Evolutionary conservation across 2,888 invertebrate genomes (phyloP), one percentile per base, ranked within the genome.

Genomic region (Eupithecia centaureata): DNA sequence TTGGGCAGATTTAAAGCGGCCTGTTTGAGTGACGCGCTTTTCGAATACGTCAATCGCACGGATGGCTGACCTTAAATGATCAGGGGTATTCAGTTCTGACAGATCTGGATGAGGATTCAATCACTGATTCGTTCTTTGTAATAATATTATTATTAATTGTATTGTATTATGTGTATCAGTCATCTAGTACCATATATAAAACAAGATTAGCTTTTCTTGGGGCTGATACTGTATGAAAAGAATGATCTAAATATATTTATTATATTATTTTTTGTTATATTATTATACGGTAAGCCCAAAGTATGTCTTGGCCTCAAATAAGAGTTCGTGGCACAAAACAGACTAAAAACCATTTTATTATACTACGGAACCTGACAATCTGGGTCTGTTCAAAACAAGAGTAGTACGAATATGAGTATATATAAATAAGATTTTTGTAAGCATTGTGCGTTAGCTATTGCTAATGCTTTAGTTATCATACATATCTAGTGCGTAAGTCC

Each of bases 21-120:
- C 77, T 73, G 80, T 85, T 82, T 83, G 86, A 83, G 77, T 85
- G 85, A 84, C 82, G 79, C 78, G 77, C 82, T 81, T 82, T 83
- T 84, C 82, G 81, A 84, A 88, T 87, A 82, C 85, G 89, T 86
- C 88, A 86, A 85, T 88, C 86, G 81, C 79, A 84, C 78, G 83
- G 80, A 75, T 81, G 81, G 78, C 75, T 83, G 85, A 78, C 75
- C 78, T 73, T 79, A 83, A 87, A 85, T 84, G 86, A 86, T 84
- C 84, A 82, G 77, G 42, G 77, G 78, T 47, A 77, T 82, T 79
- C 77, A 77, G 80, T 78, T 76, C 64, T 76, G 77, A 78, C 79
- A 73, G 77, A 70, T 73, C 69, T 74, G 71, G 32, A 60, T 67
- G 54, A 54, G 30, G 56, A 54, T 54, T 42, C 32, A 15, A 15